Evolutionary conservation across 2,797 vertebrate genomes (phyloP).

Genomic region (Hydrocynus forskahlii): DNA sequence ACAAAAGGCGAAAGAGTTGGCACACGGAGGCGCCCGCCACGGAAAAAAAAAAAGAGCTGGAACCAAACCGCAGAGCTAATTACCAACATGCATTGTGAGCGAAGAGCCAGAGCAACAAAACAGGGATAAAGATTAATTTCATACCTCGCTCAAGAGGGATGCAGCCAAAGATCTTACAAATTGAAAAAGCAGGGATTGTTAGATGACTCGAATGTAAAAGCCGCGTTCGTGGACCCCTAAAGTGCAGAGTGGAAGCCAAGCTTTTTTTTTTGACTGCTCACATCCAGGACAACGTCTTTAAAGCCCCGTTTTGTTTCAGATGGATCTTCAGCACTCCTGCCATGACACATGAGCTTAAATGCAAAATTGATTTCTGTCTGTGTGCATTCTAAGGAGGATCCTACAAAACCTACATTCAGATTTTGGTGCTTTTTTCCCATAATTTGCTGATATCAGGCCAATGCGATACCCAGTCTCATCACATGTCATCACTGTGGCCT

Average conservation of each 20-base stretch:
- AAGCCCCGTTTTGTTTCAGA: too few species aligned
- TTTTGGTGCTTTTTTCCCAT: too few species aligned
- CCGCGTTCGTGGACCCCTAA: slow-evolving; percentile 9
- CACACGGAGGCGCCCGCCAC: slow-evolving; percentile 71
- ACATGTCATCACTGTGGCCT: too few species aligned
- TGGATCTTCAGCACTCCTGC: too few species aligned
- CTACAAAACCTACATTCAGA: too few species aligned
- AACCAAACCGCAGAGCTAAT: slow-evolving; percentile 80
- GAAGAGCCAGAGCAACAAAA: slow-evolving; percentile 75
- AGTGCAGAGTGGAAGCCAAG: background rate
- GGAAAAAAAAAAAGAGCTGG: slow-evolving; percentile 63
- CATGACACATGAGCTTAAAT: too few species aligned
- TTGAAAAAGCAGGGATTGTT: slow-evolving; percentile 67
- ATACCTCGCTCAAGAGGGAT: slow-evolving; percentile 69
- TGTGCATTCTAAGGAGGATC: too few species aligned
- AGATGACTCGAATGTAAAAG: slow-evolving; percentile 13
- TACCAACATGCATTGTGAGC: slow-evolving; percentile 77
- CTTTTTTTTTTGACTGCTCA: background rate
- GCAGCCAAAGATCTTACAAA: slow-evolving; percentile 77
- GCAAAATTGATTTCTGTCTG: too few species aligned
- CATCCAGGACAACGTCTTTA: background rate
- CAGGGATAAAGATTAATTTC: slow-evolving; percentile 79
- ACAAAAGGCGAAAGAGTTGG: slow-evolving; percentile 76
- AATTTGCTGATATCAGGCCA: too few species aligned
- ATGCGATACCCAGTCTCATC: too few species aligned